Evolutionary conservation across 2,888 invertebrate species (phyloP).

Genomic region (Monopis laevigella): DNA sequence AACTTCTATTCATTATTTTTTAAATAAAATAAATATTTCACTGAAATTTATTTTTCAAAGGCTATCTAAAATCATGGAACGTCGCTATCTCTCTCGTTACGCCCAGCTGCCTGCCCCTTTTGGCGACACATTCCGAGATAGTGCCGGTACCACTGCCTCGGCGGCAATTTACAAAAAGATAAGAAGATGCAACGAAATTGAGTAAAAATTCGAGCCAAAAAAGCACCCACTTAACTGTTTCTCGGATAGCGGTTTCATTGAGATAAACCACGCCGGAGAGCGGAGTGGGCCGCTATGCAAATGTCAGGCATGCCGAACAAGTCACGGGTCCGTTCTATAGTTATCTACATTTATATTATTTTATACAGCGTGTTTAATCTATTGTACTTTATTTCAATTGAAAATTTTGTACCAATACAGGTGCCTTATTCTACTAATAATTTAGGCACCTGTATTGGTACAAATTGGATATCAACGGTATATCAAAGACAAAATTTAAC

Average conservation of each 20-base stretch:
- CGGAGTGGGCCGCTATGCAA: slow-evolving; percentile 32
- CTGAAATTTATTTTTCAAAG: neutral
- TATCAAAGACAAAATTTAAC: too few species aligned
- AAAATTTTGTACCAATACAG: too few species aligned
- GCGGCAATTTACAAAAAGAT: slow-evolving; percentile 33
- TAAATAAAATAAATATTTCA: neutral
- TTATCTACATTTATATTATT: neutral
- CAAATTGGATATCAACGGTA: too few species aligned
- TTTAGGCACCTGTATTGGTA: too few species aligned
- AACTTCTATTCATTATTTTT: neutral
- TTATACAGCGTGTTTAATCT: too few species aligned
- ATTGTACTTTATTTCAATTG: too few species aligned
- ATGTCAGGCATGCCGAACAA: slow-evolving; percentile 56
- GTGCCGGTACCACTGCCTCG: slow-evolving; percentile 40
- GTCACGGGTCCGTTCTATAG: slow-evolving; percentile 40
- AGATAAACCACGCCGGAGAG: neutral
- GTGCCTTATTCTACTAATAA: too few species aligned
- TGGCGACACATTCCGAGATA: slow-evolving; percentile 41
- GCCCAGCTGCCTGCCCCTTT: slow-evolving; percentile 41
- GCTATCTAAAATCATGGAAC: slow-evolving; percentile 9
- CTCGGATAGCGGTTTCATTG: too few species aligned
- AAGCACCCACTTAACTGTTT: slow-evolving; percentile 2
- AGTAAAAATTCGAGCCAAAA: slow-evolving; percentile 5
- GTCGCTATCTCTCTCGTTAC: slow-evolving; percentile 36
- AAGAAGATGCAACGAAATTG: slow-evolving; percentile 8